Evolutionary conservation across 2,888 invertebrate species (phyloP).

Genomic region (Cosmia pyralina): DNA sequence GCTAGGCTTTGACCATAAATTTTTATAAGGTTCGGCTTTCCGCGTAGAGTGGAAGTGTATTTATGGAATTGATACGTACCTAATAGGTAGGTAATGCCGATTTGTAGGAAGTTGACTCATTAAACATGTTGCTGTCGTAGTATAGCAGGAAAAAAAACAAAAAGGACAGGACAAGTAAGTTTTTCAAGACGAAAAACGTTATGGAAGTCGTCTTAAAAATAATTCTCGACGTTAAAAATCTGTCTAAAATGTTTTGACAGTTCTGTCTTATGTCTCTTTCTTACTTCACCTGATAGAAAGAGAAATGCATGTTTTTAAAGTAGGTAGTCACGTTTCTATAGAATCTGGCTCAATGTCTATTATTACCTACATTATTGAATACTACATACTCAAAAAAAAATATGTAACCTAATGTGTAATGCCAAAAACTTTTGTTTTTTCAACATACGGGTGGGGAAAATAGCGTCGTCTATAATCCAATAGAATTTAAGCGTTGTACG

Average conservation of each 20-base stretch:
- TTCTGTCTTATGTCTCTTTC: neutral
- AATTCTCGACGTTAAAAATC: too few relatives aligned
- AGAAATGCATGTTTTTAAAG: neutral
- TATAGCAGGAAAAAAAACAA: neutral
- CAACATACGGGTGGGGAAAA: neutral
- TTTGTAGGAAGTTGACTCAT: slow-evolving; percentile 8
- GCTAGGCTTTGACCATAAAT: slow-evolving; percentile 49
- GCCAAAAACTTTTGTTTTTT: slow-evolving; percentile 31
- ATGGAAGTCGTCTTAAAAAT: neutral
- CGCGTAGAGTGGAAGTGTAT: slow-evolving; percentile 36
- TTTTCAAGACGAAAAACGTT: neutral
- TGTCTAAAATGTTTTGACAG: neutral
- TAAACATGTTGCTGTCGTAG: neutral
- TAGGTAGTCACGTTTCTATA: slow-evolving; percentile 24
- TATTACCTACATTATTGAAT: slow-evolving; percentile 21
- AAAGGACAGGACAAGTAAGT: too few relatives aligned
- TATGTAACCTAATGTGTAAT: slow-evolving; percentile 44
- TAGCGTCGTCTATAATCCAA: slow-evolving; percentile 18
- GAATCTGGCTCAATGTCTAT: slow-evolving; percentile 9
- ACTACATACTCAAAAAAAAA: slow-evolving; percentile 25
- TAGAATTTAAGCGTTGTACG: slow-evolving; percentile 14
- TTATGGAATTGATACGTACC: slow-evolving; percentile 57
- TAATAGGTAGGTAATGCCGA: neutral
- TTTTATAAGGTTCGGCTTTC: slow-evolving; percentile 19
- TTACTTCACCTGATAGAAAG: neutral